A percentile compares a stretch with the other conserved stretches of the same genome.
Conservation (phyloP, 2,888 invertebrate species). For the Amiota mariae region DNA sequence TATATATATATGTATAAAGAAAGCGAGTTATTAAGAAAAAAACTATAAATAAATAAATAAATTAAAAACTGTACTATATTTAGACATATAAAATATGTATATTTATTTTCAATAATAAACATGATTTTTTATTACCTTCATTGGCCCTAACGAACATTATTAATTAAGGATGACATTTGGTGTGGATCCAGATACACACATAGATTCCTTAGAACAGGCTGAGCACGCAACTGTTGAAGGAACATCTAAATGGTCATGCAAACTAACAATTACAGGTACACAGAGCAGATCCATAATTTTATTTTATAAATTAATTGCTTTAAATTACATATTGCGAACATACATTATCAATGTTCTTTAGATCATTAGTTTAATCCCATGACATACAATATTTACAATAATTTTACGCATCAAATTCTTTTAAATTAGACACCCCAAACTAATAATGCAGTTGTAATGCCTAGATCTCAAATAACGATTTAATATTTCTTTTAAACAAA, state of each 20-base stretch:
- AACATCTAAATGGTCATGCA: slow-evolving; percentile 99
- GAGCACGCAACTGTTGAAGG: slow-evolving; percentile 98
- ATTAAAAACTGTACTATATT: no score
- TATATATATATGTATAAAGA: no score
- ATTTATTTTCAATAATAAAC: no score
- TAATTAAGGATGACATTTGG: slow-evolving; percentile 93
- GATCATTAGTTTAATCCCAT: not conserved
- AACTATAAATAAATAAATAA: no score
- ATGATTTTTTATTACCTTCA: not conserved
- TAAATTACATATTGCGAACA: slow-evolving; percentile 9
- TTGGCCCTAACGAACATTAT: slow-evolving; percentile 44
- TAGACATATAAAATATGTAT: no score
- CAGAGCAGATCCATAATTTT: slow-evolving; percentile 33
- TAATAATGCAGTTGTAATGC: no score
- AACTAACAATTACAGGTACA: slow-evolving; percentile 99
- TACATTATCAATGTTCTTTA: slow-evolving; percentile 22
- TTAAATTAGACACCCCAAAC: no score
- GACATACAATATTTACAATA: not conserved
- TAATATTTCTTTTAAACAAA: no score
- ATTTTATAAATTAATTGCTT: not conserved
- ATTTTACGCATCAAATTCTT: no score
- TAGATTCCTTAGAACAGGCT: slow-evolving; percentile 97
- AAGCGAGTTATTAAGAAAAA: no score
- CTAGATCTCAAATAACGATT: no score
- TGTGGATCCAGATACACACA: slow-evolving; percentile 98